These are phyloP conservation scores for Eupithecia tripunctaria DNA, from an alignment of 2,888 invertebrate genomes.

Conservation along the genomic window DNA sequence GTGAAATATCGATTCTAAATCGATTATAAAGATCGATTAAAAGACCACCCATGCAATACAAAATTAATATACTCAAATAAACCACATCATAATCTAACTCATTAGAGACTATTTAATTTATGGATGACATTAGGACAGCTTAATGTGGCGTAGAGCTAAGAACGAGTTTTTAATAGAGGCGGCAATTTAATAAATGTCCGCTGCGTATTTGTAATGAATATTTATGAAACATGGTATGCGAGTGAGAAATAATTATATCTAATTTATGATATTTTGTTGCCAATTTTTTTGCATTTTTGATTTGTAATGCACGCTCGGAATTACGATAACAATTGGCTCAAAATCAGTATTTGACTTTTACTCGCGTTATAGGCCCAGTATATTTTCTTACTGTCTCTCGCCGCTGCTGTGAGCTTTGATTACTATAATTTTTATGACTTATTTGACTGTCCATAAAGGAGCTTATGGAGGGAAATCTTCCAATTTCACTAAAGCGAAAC, in stretches of 20 bases:
- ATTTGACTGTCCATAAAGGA: too few species aligned
- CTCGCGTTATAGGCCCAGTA: background rate
- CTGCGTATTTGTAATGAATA: background rate
- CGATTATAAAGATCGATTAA: slow-evolving; percentile 44
- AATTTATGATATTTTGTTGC: background rate
- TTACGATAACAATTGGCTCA: too few species aligned
- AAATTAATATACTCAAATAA: slow-evolving; percentile 66
- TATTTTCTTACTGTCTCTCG: background rate
- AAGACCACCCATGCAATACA: slow-evolving; percentile 61
- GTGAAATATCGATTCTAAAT: slow-evolving; percentile 36
- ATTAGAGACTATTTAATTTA: slow-evolving; percentile 75
- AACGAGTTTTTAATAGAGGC: slow-evolving; percentile 37
- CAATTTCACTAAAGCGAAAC: too few species aligned
- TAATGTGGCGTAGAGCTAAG: slow-evolving; percentile 45
- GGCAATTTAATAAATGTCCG: slow-evolving; percentile 31
- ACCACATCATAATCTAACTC: slow-evolving; percentile 73
- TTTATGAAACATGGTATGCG: background rate
- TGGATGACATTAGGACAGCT: slow-evolving; percentile 60
- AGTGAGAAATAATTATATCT: background rate
- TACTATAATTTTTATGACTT: background rate
- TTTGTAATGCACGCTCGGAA: too few species aligned
- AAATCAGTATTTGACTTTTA: too few species aligned
- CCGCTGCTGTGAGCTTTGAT: too few species aligned
- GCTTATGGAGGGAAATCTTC: too few species aligned
- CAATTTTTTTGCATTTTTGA: background rate